Evolutionary conservation across 2,113 vertebrate genomes (phyloP).

Genomic region (Rhadina sibilatrix): DNA sequence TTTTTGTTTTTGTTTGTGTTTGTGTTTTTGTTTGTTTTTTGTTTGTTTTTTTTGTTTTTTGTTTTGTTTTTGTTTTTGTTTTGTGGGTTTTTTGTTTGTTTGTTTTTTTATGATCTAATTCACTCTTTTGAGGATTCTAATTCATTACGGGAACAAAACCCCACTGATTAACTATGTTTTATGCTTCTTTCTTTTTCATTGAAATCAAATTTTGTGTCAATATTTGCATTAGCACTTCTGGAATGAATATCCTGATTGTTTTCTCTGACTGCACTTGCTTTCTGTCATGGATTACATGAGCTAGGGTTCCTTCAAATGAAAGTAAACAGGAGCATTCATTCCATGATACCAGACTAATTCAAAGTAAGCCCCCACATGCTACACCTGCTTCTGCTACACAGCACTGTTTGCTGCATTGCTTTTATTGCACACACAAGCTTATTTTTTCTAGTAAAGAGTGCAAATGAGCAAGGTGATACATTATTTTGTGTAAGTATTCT

Average conservation of each 20-base stretch:
- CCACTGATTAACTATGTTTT: background rate
- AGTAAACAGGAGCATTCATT: background rate
- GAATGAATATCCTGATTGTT: background rate
- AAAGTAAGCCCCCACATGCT: background rate
- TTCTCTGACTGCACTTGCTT: background rate
- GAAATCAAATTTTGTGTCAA: background rate
- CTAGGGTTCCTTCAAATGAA: background rate
- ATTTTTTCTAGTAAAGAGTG: background rate
- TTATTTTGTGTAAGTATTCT: background rate
- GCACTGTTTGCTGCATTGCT: background rate
- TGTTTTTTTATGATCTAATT: background rate
- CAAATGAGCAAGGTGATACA: background rate
- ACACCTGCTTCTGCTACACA: background rate
- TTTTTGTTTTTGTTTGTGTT: too few relatives aligned
- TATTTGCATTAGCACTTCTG: background rate
- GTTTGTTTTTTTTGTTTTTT: too few relatives aligned
- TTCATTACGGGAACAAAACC: fast-evolving
- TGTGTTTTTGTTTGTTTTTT: background rate
- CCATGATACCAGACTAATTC: background rate
- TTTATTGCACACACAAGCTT: background rate
- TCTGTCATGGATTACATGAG: background rate
- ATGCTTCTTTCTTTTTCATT: background rate
- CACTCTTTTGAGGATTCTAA: background rate
- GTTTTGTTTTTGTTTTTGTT: too few relatives aligned
- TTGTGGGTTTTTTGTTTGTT: too few relatives aligned